Conservation (phyloP, 1,140 invertebrate genomes). For the Drosophila repleta region DNA sequence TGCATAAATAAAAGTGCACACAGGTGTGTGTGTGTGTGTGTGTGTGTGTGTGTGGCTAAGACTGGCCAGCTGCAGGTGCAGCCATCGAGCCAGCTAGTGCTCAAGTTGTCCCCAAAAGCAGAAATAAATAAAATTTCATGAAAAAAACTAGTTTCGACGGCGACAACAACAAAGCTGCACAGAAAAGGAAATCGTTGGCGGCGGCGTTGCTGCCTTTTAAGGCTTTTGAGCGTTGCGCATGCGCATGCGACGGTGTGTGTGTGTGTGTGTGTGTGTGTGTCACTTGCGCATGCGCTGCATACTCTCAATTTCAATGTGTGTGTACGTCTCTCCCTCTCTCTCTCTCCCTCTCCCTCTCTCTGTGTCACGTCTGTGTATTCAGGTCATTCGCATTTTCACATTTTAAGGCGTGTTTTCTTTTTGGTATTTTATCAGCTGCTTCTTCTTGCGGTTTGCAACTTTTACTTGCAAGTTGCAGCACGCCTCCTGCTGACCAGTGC, state of each 20-base stretch:
- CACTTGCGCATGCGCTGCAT: constrained; percentile 65
- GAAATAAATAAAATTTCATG: constrained; percentile 13
- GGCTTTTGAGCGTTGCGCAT: constrained; percentile 70
- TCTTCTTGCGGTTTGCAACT: constrained; percentile 49
- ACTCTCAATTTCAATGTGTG: constrained; percentile 64
- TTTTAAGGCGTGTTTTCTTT: constrained; percentile 70
- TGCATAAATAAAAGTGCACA: constrained; percentile 59
- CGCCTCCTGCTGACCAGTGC: constrained; percentile 47
- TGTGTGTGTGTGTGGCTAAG: constrained; percentile 32
- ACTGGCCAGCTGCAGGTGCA: constrained; percentile 74
- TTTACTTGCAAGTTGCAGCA: constrained; percentile 70
- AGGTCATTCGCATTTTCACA: constrained; percentile 82
- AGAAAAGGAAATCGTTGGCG: constrained; percentile 79
- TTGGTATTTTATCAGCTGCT: constrained; percentile 14
- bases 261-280: constrained; percentile 16
- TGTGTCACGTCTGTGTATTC: constrained; percentile 58
- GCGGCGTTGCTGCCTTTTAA: constrained; percentile 62
- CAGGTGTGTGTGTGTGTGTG: not conserved
- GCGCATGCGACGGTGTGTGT: constrained; percentile 41
- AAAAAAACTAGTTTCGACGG: constrained; percentile 71
- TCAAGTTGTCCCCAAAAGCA: constrained; percentile 61
- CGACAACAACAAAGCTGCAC: constrained; percentile 38
- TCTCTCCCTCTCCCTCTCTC: too few relatives aligned
- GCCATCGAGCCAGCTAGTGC: constrained; percentile 7
- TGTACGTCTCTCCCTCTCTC: constrained; percentile 21